Base-by-base conservation (phyloP, 1,140 invertebrate species). In the Chrysoperla carnea region DNA sequence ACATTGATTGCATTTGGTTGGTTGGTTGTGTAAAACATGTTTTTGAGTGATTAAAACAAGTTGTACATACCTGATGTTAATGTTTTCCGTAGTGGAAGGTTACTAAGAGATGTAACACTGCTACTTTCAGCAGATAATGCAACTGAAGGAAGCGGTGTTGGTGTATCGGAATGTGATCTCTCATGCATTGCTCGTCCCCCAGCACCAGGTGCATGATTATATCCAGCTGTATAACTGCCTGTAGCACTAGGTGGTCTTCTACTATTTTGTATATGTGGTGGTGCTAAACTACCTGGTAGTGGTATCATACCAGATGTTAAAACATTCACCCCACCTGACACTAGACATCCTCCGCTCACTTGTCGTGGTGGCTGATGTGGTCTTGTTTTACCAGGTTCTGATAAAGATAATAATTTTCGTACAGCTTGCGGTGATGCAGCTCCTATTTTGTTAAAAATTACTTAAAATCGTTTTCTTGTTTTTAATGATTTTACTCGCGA, bases 351-450 rank as follows among this genome's bases (percentile, higher is more conserved):
- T 33, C 8, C 31, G n/a, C 31, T 33, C 44, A 71, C 70, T 12
- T 77, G 77, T 45, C 80, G 67, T 1, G 84, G 81, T 1, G 84
- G 81, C 52, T 88, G 84, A 56, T 89, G 81, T 0, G 84, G 88
- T 40, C 84, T 72, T 9, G 87, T 88, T 66, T 92, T 96, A 42
- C 75, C 81, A 15, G 75, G 78, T 54, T 88, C 84, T 0, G 82
- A 88, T 6, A 97, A 67, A 2, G 90, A 78, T 44, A 96, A 66
- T 56, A 96, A 76, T 58, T 96, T 96, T 47, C 89, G 73, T 5
- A 96, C 88, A 1, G 91, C 88, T 64, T 96, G 90, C 4, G 92
- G 92, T 17, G 91, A 95, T 27, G 90, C 90, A 28, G 91, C 86
- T 48, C 91, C 90, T 65, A 77, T 39, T 39, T 39, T 39, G 6